Percentiles rank a stretch among this genome's conserved stretches.
phyloP scores from a whole-genome alignment of 2,797 vertebrate species.

The Choloepus didactylus region DNA sequence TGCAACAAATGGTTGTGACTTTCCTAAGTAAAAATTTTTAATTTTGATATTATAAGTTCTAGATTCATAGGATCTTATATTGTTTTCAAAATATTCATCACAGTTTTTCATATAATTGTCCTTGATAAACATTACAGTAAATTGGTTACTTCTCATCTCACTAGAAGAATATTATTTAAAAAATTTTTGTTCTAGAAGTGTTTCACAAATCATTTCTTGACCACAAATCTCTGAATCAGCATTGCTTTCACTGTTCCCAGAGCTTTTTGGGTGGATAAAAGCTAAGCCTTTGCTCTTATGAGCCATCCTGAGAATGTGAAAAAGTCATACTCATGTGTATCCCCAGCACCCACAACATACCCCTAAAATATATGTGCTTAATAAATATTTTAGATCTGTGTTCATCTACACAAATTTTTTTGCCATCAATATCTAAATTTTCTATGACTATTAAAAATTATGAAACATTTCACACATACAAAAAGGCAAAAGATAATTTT shows the following conservation, averaged over 20 bases:
- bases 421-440: background rate
- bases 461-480: conserved; percentile 13
- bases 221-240: background rate
- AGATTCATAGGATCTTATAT: background rate
- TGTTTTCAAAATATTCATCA: conserved; percentile 22
- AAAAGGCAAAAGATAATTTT: conserved; percentile 57
- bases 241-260: background rate
- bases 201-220: conserved; percentile 44
- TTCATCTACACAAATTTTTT: background rate
- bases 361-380: background rate
- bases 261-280: background rate
- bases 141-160: background rate
- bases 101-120: conserved; percentile 21
- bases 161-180: conserved; percentile 13
- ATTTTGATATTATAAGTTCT: background rate
- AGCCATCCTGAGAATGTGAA: background rate
- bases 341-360: background rate
- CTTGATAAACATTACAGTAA: conserved; percentile 8
- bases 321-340: background rate
- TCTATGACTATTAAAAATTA: background rate
- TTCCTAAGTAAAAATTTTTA: conserved; percentile 21
- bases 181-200: conserved; percentile 16
- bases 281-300: background rate
- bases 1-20: background rate
- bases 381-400: background rate